Base-by-base conservation (phyloP, 2,113 vertebrate genomes). In the Motacilla tschutschensis region DNA sequence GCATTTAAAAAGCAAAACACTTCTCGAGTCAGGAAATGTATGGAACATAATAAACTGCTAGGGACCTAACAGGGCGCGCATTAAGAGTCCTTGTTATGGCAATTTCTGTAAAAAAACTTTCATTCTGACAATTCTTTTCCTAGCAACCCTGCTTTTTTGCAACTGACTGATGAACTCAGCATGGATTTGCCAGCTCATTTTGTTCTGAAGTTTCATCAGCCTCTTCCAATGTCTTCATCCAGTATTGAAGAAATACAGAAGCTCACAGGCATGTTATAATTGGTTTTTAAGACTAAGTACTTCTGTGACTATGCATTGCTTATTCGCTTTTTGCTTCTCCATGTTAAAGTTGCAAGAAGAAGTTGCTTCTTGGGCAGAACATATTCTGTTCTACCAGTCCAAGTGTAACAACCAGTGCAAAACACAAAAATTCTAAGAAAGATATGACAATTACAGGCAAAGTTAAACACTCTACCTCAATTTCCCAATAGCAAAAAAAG, bases 141-240 rank as follows among this genome's bases (percentile, higher is more conserved):
- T 94, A 98, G 98, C 20, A 72, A 26, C 36, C 95, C 94, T 26
- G 64, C 33, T 59, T 97, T 97, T 89, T 87, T 90, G 74, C 87
- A 95, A 5, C 22, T 96, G 65, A 90, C 79, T 36, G 95, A 98
- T 38, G 94, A 92, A 31, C 53, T 92, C 36, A 77, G 92, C 33
- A 91, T 96, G 82, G 87, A 78, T 21, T 89, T 98, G 54, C 93
- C 96, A 17, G 98, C 97, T 71, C 95, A 87, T 79, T 98, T 98
- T 89, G 91, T 97, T 83, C 89, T 98, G 69, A 97, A 83, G 50
- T 96, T 98, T 84, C 91, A 97, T 40, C 95, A 97, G 6, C 94
- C 97, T 22, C 58, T 98, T 35, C 96, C 97, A 5, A 46, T 98
- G 78, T 92, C 93, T 70, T 80, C 11, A 31, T 93, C 86, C 47